Evolutionary conservation across 35 echinoderm and acorn worm species (phyloP), one percentile per base, ranked within the genome.

Genomic region (Apostichopus japonicus): DNA sequence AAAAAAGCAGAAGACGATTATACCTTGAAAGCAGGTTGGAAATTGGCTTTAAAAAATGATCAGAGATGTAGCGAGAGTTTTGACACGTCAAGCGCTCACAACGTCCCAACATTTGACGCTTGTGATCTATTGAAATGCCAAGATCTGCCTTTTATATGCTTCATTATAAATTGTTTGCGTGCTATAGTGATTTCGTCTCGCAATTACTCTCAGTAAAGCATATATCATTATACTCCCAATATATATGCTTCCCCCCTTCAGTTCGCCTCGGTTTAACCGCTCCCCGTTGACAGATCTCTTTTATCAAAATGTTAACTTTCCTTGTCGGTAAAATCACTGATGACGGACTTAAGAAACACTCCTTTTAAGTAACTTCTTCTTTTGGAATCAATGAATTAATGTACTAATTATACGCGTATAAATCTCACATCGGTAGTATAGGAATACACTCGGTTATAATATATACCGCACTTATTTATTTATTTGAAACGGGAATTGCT

Each of bases 401-500:
- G 86, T 89, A 89, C 59, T 89, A 73, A 89, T 89, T 72, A 72
- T 73, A 73, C 86, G 67, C 61, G 86, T 72, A 72, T 89, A 89
- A 89, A 89, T 89, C 86, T 72, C 86, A 62, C 86, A 44, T 8
- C 56, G 44, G 62, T 65, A 73, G 86, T 89, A 63, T 44, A 44
- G 17, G 8, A 75, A 59, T 17, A 19, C 54, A 54, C 81, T 84
- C 81, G 81, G 23, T 17, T 89, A 63, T 89, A 89, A 89, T 89
- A 72, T 89, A 73, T 73, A 84, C 61, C 24, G 67, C 23, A 89
- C 86, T 89, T 65, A 89, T 65, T 89, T 89, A 89, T 89, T 89
- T 89, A 89, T 89, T 89, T 25, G 86, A 89, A 89, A 65, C 72
- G 86, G 86, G 86, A 89, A 89, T 89, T 89, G 86, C 86, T 89